Conservation (phyloP, 2,888 invertebrate genomes). For the Cryptosula pallasiana region DNA sequence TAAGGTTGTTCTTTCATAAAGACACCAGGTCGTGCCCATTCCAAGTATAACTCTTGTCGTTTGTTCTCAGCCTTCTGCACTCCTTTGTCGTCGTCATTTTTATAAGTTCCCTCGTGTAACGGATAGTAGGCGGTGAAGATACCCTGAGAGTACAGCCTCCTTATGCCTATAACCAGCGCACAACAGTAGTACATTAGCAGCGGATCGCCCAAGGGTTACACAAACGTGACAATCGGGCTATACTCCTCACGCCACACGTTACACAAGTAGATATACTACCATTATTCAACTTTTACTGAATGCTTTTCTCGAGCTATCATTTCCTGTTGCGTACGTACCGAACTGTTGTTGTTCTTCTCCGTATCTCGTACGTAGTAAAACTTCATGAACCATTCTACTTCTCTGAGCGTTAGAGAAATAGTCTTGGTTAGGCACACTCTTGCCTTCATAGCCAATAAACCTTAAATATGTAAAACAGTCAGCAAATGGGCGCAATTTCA, state of each 20-base stretch:
- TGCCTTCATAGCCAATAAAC: slow-evolving; percentile 67
- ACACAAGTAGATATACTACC: too few relatives aligned
- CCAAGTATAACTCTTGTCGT: slow-evolving; percentile 63
- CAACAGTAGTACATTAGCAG: too few relatives aligned
- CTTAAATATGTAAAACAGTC: too few relatives aligned
- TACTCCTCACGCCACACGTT: too few relatives aligned
- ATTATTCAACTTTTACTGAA: too few relatives aligned
- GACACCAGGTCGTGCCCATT: slow-evolving; percentile 76
- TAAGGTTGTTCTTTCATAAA: slow-evolving; percentile 80
- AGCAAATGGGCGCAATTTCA: too few relatives aligned
- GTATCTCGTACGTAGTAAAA: slow-evolving; percentile 80
- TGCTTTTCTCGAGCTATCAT: too few relatives aligned
- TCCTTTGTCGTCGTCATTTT: neutral
- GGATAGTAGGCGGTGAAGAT: slow-evolving; percentile 44
- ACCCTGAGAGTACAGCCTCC: slow-evolving; percentile 38
- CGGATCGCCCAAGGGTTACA: too few relatives aligned
- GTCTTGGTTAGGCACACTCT: slow-evolving; percentile 57
- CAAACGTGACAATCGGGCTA: too few relatives aligned
- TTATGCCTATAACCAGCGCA: too few relatives aligned
- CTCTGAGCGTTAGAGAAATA: slow-evolving; percentile 82
- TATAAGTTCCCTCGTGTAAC: slow-evolving; percentile 42
- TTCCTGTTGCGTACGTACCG: slow-evolving; percentile 30
- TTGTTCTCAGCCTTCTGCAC: slow-evolving; percentile 2
- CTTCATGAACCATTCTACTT: slow-evolving; percentile 85
- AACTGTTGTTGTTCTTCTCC: slow-evolving; percentile 54